Conservation (phyloP, 2,888 invertebrate species). For the Tenthredo distinguenda region DNA sequence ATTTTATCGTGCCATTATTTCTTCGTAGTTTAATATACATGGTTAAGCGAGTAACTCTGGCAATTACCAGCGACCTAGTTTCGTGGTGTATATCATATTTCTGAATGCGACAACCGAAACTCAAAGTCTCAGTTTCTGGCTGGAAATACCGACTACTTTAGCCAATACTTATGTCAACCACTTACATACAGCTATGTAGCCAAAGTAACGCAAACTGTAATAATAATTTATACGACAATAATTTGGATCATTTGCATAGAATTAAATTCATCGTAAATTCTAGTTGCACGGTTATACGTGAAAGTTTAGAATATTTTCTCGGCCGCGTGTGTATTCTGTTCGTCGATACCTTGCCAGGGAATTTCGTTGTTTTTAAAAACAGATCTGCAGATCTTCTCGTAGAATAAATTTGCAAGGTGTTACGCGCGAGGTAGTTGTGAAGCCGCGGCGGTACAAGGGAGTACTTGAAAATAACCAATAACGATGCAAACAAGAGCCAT, state of each 20-base stretch:
- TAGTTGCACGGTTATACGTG: not conserved
- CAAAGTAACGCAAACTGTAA: not conserved
- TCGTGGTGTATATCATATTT: conserved; percentile 56
- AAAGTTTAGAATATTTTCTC: not conserved
- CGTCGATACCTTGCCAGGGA: not conserved
- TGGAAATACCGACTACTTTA: not conserved
- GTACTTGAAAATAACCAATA: conserved; percentile 59
- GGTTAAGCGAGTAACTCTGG: conserved; percentile 69
- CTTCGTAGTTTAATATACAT: conserved; percentile 58
- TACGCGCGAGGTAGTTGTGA: not conserved
- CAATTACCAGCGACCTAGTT: conserved; percentile 70
- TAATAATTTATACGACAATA: not conserved
- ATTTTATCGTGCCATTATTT: conserved; percentile 43
- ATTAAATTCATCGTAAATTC: not conserved
- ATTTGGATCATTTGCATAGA: not conserved
- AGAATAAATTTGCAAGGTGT: not conserved
- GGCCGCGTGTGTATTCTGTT: not conserved
- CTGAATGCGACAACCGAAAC: conserved; percentile 55
- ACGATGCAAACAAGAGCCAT: conserved; percentile 60
- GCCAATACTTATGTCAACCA: not conserved
- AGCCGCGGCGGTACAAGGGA: not conserved
- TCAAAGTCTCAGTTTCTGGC: not conserved
- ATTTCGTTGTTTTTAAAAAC: not conserved
- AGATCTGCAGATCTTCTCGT: not conserved
- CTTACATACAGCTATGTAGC: not conserved